Percentiles rank a stretch among this genome's conserved stretches.
Evolutionary conservation across 2,888 invertebrate genomes (phyloP).

Genomic region (Colostygia pectinataria): DNA sequence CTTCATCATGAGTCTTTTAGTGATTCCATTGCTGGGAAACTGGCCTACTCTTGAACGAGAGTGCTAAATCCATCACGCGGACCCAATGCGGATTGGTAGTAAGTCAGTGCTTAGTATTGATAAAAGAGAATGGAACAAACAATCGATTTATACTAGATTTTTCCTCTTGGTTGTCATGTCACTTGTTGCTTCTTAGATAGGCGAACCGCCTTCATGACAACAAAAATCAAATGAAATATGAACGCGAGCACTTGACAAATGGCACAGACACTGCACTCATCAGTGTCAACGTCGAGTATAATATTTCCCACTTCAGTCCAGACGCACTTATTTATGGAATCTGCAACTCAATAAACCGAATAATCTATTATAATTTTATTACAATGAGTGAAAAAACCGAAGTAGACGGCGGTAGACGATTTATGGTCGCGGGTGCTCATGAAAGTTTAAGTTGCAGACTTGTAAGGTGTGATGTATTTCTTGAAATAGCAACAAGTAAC

Average conservation of each 20-base stretch:
- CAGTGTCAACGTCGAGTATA: constrained; percentile 60
- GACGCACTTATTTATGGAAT: constrained; percentile 54
- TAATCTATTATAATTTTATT: constrained; percentile 55
- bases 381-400: constrained; percentile 46
- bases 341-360: constrained; percentile 52
- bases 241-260: constrained; percentile 66
- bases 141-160: background rate
- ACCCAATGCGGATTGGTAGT: too few species aligned
- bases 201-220: too few species aligned
- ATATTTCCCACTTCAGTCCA: constrained; percentile 45
- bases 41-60: too few species aligned
- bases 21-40: too few species aligned
- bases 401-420: constrained; percentile 42
- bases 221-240: constrained; percentile 55
- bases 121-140: too few species aligned
- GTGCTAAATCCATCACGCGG: too few species aligned
- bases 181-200: background rate
- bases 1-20: too few species aligned
- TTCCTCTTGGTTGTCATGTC: background rate
- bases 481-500: constrained; percentile 38
- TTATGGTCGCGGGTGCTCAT: constrained; percentile 54
- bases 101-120: too few species aligned
- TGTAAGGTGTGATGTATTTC: constrained; percentile 36
- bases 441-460: constrained; percentile 58
- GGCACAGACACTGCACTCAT: constrained; percentile 64